Base-by-base conservation (phyloP, 2,113 vertebrate species). In the Fregata magnificens region DNA sequence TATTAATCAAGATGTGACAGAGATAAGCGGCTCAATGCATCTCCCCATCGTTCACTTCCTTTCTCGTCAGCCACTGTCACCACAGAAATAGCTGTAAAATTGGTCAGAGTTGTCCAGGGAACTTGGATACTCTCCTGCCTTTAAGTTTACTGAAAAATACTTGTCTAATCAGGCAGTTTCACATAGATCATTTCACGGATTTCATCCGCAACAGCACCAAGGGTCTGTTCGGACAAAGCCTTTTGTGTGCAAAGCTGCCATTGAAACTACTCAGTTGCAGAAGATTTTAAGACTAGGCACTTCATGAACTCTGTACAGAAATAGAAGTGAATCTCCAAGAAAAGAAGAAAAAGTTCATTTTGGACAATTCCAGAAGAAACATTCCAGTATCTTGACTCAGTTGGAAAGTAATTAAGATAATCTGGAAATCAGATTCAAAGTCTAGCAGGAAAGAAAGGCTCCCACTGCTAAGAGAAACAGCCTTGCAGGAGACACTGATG, bases 341-440 rank as follows among this genome's bases (percentile, higher is more conserved):
- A 84, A 86, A 82, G 73, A 88, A 80, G 61, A 56, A 93, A 96
- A 96, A 88, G 3, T 26, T 87, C 9, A 19, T 89, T 89, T 56
- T 67, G 53, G 67, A 82, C 74, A 83, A 74, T 63, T 96, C 94
- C 80, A 95, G 85, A 81, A 91, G 87, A 95, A 97, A 94, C 91
- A 96, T 95, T 94, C 92, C 87, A 88, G 38, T 82, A 78, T 95
- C 85, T 92, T 95, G 91, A 93, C 87, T 96, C 82, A 65, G 70
- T 29, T 91, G 71, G 82, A 93, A 89, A 91, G 74, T 73, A 87
- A 92, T 96, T 87, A 93, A 87, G 69, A 78, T 95, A 71, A 86
- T 91, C 66, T 95, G 83, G 73, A 95, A 91, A 95, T 95, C 70
- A 94, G 49, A 93, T 73, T 73, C 47, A 88, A 90, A 62, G 38